Base-by-base conservation (phyloP, 2,113 vertebrate genomes). In the Emydura subglobosa region DNA sequence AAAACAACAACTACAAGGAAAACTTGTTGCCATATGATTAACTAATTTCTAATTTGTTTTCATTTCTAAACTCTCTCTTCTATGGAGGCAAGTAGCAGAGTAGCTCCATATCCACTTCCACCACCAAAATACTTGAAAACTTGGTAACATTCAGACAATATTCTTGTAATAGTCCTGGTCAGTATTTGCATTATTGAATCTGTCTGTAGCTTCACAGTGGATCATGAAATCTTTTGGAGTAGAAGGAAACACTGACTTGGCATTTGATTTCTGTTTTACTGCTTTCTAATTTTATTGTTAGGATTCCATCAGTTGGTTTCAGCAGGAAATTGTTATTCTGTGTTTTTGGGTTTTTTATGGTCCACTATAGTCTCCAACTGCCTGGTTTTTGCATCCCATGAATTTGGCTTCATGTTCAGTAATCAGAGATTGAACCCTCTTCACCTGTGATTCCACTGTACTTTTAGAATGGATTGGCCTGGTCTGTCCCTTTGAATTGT, bases 171-270 rank as follows among this genome's bases (percentile, higher is more conserved):
- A n/a, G 61, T 68, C 16, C 61, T 6, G 13, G 13, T 7, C 31
- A 57, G 27, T 68, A n/a, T 65, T 65, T 65, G 29, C 29, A 14
- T n/a, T 68, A n/a, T 8, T 68, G 34, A 34, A n/a, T 68, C 61
- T 17, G 31, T 17, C 31, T 31, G 34, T 68, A 68, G 16, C 17
- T n/a, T 68, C 61, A 68, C 34, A 6, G 61, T n/a, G 16, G 31
- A 68, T n/a, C 34, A n/a, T n/a, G 61, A 68, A 68, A 68, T 68
- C 61, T 68, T n/a, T 68, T 68, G 61, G 61, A 68, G 17, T n/a
- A 68, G 34, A 68, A 68, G 61, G 34, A 68, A 68, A 68, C 31
- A 68, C 12, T n/a, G 61, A n/a, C 92, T 89, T 92, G 42, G 50
- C 24, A 65, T 2, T 3, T 25, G 88, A 88, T 90, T 3, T 57